These are phyloP conservation scores for Leptinotarsa lineolata DNA, from an alignment of 1,140 invertebrate genomes.

Conservation along the genomic window DNA sequence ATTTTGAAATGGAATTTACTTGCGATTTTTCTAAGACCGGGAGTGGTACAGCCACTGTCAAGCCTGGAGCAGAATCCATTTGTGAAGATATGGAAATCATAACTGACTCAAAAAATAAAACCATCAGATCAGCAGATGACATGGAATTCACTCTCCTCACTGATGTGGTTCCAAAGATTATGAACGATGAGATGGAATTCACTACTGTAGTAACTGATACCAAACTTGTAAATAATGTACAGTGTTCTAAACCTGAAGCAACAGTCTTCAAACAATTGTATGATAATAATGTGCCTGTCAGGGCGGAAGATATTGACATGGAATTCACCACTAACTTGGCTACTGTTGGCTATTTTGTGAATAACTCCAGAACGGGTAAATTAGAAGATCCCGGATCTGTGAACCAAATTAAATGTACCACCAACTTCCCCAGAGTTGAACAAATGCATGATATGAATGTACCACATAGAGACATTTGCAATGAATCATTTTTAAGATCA, in stretches of 20 bases:
- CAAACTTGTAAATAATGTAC: background rate
- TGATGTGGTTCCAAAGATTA: background rate
- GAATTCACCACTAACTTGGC: background rate
- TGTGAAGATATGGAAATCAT: too few relatives aligned
- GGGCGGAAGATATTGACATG: background rate
- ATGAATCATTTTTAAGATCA: too few relatives aligned
- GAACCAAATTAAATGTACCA: background rate
- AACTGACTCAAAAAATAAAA: background rate
- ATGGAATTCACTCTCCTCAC: background rate
- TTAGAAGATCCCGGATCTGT: background rate
- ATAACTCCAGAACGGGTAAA: background rate
- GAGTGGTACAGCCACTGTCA: too few relatives aligned
- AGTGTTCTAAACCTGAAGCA: background rate
- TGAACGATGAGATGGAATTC: constrained; percentile 10
- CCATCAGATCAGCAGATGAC: background rate
- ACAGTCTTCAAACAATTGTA: background rate
- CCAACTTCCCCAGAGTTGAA: background rate
- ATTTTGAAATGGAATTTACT: constrained; percentile 4
- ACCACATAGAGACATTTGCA: too few relatives aligned
- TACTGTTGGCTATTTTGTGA: background rate
- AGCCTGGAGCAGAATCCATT: too few relatives aligned
- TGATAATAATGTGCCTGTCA: background rate
- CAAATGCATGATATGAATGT: too few relatives aligned
- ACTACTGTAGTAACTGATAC: background rate
- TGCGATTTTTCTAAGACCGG: background rate